A percentile compares a stretch with the other conserved stretches of the same genome.
These are phyloP conservation scores for Drosophila oshimai DNA, from an alignment of 1,140 invertebrate genomes.

Conservation along the genomic window DNA sequence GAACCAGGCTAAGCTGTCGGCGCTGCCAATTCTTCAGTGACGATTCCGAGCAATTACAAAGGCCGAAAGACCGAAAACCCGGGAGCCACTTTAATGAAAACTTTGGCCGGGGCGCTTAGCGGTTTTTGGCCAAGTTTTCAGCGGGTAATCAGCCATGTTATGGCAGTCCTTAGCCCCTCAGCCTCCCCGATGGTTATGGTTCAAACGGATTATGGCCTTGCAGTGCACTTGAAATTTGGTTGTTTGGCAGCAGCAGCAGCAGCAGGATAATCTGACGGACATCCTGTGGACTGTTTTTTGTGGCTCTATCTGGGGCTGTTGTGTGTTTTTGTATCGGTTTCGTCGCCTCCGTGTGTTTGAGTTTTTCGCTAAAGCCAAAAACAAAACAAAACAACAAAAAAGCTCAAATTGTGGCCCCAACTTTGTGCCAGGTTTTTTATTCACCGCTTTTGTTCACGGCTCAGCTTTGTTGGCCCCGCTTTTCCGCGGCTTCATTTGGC, in stretches of 20 bases:
- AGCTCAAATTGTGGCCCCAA: conserved; percentile 21
- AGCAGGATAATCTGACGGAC: conserved; percentile 43
- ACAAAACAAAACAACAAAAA: conserved; percentile 3
- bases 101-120: conserved; percentile 46
- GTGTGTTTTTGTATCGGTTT: conserved; percentile 33
- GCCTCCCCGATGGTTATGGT: conserved; percentile 10
- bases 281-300: conserved; percentile 4
- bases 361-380: conserved; percentile 8
- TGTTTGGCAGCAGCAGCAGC: conserved; percentile 33
- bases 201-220: conserved; percentile 42
- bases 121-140: conserved; percentile 39
- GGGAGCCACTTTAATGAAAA: conserved; percentile 53
- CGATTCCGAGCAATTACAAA: conserved; percentile 48
- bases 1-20: conserved; percentile 24
- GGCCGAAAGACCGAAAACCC: conserved; percentile 45
- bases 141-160: conserved; percentile 48
- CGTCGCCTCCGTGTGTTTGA: conserved; percentile 33
- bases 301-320: background rate
- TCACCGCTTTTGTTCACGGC: conserved; percentile 18
- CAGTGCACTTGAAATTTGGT: conserved; percentile 50
- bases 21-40: conserved; percentile 37
- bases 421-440: conserved; percentile 41
- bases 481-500: conserved; percentile 11
- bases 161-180: conserved; percentile 13
- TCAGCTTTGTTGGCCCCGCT: conserved; percentile 30